Conservation (phyloP, 2,797 vertebrate species). For the Eurystomus glaucurus region DNA sequence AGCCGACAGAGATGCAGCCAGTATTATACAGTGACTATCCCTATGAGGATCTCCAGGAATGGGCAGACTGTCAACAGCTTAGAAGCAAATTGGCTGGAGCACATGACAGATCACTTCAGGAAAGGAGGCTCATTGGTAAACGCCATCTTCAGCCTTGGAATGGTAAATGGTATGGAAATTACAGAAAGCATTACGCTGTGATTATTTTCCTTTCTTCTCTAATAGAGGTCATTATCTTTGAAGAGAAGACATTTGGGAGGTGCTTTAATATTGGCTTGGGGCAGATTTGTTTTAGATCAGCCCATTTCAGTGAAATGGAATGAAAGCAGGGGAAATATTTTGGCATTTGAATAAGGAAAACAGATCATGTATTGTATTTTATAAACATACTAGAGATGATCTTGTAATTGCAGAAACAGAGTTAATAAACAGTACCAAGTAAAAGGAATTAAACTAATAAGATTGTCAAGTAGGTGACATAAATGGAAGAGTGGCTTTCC, state of each 20-base stretch:
- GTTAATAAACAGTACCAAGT: conserved; percentile 6
- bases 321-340: conserved; percentile 45
- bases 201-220: conserved; percentile 42
- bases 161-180: conserved; percentile 87
- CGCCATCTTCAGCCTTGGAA: conserved; percentile 92
- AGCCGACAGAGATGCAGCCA: conserved; percentile 85
- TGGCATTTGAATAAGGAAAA: conserved; percentile 38
- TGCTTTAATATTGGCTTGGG: background rate
- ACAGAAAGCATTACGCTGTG: conserved; percentile 28
- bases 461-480: conserved; percentile 1
- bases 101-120: conserved; percentile 99
- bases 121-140: conserved; percentile 94
- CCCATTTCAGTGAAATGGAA: conserved; percentile 25
- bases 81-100: conserved; percentile 97
- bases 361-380: conserved; percentile 22
- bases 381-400: background rate
- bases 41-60: conserved; percentile 90
- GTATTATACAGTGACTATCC: conserved; percentile 95
- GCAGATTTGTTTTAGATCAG: conserved; percentile 17
- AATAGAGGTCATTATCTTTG: conserved; percentile 50
- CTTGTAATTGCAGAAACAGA: conserved; percentile 31
- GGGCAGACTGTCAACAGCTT: conserved; percentile 88
- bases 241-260: conserved; percentile 49
- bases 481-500: background rate
- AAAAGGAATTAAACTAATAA: conserved; percentile 21